Evolutionary conservation across 2,113 vertebrate species (phyloP), one percentile per base, ranked within the genome.

Genomic region (Petrocephalus zakoni): DNA sequence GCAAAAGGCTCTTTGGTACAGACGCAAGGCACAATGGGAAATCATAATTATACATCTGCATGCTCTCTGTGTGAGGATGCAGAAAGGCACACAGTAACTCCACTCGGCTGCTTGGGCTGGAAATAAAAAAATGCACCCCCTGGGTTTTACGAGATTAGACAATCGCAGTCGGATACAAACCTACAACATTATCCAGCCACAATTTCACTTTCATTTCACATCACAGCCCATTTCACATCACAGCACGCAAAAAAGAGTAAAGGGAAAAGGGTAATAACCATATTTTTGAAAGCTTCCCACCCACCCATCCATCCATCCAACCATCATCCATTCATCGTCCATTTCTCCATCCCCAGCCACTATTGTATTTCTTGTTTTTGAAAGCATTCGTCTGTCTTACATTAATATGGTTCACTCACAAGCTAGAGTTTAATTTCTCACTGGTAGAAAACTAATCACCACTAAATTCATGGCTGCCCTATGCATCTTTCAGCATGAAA

Each of bases 191-290:
- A 83, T 83, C 21, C 19, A 83, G 47, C 11, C 22, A 83, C 42
- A 49, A 46, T 83, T 46, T 46, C 25, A 68, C 61, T 68, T 68
- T 68, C 61, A 68, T 68, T 68, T 68, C 61, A 29, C 25, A 68
- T 68, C 25, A 68, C 61, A 68, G 81, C 46, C 81, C 81, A 68
- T 68, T 68, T 68, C 61, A 83, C 81, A 83, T 83, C 5, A 83
- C 81, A 83, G 37, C 81, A 83, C 21, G 37, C 47, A 49, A 34
- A n/a, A 46, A 49, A 49, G 42, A 83, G 81, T 19, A 46, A 83
- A 15, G 81, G 47, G 46, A 49, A 83, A 83, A 49, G 21, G 47
- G 47, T 9, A 83, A 46, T 83, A 46, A 15, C 46, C 4, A 49
- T 83, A 21, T 47, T 83, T 46, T 47, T 83, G 46, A 29, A 68